phyloP scores from a whole-genome alignment of 2,888 invertebrate genomes.

The Choristoneura rosaceana region DNA sequence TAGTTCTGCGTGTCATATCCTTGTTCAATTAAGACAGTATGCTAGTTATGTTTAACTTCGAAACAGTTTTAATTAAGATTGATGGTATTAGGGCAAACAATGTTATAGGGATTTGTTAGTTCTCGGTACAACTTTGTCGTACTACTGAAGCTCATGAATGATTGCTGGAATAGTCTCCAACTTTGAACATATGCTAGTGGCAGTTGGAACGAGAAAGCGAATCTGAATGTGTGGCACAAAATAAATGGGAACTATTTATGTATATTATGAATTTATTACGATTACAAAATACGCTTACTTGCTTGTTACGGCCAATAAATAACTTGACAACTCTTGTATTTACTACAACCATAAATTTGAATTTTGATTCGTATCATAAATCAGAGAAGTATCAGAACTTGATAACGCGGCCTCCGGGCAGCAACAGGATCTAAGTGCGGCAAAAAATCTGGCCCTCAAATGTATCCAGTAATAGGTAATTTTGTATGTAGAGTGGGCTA shows the following conservation, averaged over 20 bases:
- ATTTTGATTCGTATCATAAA: conserved; percentile 26
- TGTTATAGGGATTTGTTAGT: conserved; percentile 14
- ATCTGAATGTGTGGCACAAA: neutral
- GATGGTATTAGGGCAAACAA: conserved; percentile 24
- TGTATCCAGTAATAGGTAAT: too few relatives aligned
- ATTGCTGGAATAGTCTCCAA: neutral
- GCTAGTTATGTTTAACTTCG: conserved; percentile 5
- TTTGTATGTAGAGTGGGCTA: too few relatives aligned
- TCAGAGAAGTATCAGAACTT: neutral
- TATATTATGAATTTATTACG: neutral
- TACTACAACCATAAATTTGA: neutral
- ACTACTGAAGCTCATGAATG: neutral
- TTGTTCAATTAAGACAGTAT: conserved; percentile 9
- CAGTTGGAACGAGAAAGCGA: neutral
- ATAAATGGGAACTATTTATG: neutral
- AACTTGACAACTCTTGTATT: neutral
- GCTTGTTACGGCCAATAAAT: neutral
- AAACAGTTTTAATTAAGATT: conserved; percentile 29
- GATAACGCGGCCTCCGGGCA: conserved; percentile 3
- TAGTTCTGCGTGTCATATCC: conserved; percentile 8
- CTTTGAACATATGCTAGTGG: neutral
- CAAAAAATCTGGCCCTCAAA: too few relatives aligned
- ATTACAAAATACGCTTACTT: neutral
- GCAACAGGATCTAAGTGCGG: neutral
- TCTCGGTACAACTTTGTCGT: neutral